Evolutionary conservation across 2,113 vertebrate genomes (phyloP), one percentile per base, ranked within the genome.

Genomic region (Verasper variegatus): DNA sequence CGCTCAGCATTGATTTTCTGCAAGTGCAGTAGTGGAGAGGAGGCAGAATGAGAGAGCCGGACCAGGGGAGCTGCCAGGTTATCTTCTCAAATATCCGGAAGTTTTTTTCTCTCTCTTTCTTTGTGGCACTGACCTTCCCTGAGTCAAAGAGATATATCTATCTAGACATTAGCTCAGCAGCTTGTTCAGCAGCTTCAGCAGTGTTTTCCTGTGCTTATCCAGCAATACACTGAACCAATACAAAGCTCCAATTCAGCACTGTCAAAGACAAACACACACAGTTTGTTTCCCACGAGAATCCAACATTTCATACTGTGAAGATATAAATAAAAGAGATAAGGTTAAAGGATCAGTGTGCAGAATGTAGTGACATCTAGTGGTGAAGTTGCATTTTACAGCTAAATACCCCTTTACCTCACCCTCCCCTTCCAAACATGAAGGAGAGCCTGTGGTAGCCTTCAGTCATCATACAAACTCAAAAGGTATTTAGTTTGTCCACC

Each of bases 51-150:
- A 85, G 84, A 90, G 88, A 82, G 88, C 73, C 23, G 74, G 64
- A 52, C 76, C 78, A 83, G 59, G 62, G 83, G 81, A 88, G 81
- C 78, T 87, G 81, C 80, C 91, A 88, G 83, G 93, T 94, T 94
- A 93, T 94, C 91, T 90, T 93, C 93, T 94, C 93, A 92, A 90
- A 93, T 94, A 89, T 94, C 93, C 90, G 92, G 93, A 93, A 92
- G 92, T 91, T 72, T 85, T 88, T 83, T 63, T 23, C n/a, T 82
- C 58, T n/a, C 26, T 49, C 24, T 71, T 65, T 76, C 21, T 77
- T 69, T 85, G 83, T 83, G 77, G 81, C 75, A 71, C 86, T 94
- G 93, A 94, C 93, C 93, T 94, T 94, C 87, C 80, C 82, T 15
- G 49, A 87, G 86, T 88, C 71, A 87, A 85, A 84, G 61, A 85